These are phyloP conservation scores for Lagopus muta DNA, from an alignment of 2,113 vertebrate species.

Conservation along the genomic window DNA sequence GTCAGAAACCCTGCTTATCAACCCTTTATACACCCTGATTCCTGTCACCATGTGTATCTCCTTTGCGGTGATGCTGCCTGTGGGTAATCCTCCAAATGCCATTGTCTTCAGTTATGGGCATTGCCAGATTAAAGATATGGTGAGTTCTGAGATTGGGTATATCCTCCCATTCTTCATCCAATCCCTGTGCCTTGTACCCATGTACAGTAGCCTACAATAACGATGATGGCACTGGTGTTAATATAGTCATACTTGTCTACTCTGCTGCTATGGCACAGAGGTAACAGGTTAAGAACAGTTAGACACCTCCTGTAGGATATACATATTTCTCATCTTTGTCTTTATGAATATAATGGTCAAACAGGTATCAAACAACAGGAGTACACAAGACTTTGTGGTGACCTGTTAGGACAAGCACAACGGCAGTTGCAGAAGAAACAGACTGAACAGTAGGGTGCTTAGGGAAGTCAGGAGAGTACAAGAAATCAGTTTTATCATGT, in stretches of 20 bases:
- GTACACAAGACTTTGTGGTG: neutral
- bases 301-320: neutral
- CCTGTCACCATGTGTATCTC: constrained; percentile 98
- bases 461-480: neutral
- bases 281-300: neutral
- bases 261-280: neutral
- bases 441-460: neutral
- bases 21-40: constrained; percentile 95
- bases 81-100: constrained; percentile 98
- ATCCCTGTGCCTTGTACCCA: neutral
- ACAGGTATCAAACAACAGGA: neutral
- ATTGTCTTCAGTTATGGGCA: constrained; percentile 98
- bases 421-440: neutral
- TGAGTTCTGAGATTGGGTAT: constrained; percentile 53
- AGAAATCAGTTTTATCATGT: neutral
- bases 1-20: constrained; percentile 95
- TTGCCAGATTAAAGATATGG: constrained; percentile 97
- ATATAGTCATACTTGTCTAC: neutral
- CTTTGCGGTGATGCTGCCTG: constrained; percentile 97
- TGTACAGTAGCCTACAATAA: neutral
- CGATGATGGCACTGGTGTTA: neutral
- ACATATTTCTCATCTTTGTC: neutral
- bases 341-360: neutral
- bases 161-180: neutral
- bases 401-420: neutral